Conservation (phyloP, 1,140 invertebrate genomes). For the Atta cephalotes region DNA sequence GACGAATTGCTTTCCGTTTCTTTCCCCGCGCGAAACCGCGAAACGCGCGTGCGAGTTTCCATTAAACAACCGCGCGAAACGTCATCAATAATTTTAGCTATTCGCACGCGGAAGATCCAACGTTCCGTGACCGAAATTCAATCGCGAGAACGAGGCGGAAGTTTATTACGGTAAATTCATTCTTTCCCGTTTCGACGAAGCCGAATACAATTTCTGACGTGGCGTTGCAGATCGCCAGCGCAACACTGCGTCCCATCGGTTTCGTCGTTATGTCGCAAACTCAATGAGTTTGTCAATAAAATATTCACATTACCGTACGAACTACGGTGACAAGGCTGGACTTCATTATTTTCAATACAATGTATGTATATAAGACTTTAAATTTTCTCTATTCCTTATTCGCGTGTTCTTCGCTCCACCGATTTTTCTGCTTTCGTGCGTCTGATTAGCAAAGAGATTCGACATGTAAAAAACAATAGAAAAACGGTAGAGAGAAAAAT, state of each 20-base stretch:
- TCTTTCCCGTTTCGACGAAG: constrained; percentile 63
- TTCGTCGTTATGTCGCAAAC: background rate
- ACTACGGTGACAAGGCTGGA: constrained; percentile 59
- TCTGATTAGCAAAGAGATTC: background rate
- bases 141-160: constrained; percentile 5
- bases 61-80: constrained; percentile 56
- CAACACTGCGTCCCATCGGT: background rate
- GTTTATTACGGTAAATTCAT: constrained; percentile 70
- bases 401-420: constrained; percentile 27
- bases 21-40: constrained; percentile 51
- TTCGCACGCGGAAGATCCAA: constrained; percentile 41
- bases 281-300: constrained; percentile 66
- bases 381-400: constrained; percentile 34
- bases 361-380: constrained; percentile 13
- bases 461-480: background rate
- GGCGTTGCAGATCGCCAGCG: constrained; percentile 55
- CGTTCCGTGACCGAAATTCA: constrained; percentile 55
- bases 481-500: constrained; percentile 17
- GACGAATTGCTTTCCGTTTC: constrained; percentile 51
- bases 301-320: constrained; percentile 74
- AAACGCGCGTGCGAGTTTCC: constrained; percentile 41
- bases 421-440: constrained; percentile 30
- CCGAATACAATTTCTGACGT: constrained; percentile 69
- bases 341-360: constrained; percentile 73
- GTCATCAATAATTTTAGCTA: constrained; percentile 52